A percentile compares a stretch with the other conserved stretches of the same genome.
Conservation (phyloP, 1,140 invertebrate species). For the Papilio glaucus region DNA sequence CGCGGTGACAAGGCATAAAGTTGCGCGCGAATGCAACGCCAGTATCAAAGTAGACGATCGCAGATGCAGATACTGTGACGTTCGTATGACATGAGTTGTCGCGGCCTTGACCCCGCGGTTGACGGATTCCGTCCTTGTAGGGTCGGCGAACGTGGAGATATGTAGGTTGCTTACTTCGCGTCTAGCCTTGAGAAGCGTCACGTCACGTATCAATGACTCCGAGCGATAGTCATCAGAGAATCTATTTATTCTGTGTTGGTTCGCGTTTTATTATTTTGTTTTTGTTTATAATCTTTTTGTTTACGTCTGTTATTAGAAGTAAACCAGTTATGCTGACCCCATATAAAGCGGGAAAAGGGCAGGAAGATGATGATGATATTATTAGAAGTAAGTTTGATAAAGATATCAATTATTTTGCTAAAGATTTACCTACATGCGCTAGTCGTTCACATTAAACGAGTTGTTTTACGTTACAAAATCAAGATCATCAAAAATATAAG, state of each 20-base stretch:
- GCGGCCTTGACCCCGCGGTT: constrained; percentile 74
- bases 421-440: too few species aligned
- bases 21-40: constrained; percentile 52
- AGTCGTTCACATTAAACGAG: background rate
- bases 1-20: constrained; percentile 56
- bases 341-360: too few species aligned
- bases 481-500: background rate
- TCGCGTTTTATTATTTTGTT: constrained; percentile 10
- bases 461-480: background rate
- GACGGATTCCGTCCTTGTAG: constrained; percentile 79
- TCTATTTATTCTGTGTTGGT: constrained; percentile 14
- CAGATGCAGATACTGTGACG: constrained; percentile 78
- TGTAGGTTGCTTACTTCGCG: constrained; percentile 61
- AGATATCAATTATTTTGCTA: too few species aligned
- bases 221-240: constrained; percentile 25
- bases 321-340: too few species aligned
- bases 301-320: too few species aligned
- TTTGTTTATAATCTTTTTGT: background rate
- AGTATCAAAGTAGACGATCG: constrained; percentile 76
- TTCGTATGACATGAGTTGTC: constrained; percentile 58
- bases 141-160: constrained; percentile 65
- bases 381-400: background rate
- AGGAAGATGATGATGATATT: too few species aligned
- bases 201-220: constrained; percentile 34
- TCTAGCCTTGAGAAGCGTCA: constrained; percentile 51